Percentiles rank a stretch among this genome's conserved stretches.
Evolutionary conservation across 2,888 invertebrate genomes (phyloP).

Genomic region (Parnassius mnemosyne): DNA sequence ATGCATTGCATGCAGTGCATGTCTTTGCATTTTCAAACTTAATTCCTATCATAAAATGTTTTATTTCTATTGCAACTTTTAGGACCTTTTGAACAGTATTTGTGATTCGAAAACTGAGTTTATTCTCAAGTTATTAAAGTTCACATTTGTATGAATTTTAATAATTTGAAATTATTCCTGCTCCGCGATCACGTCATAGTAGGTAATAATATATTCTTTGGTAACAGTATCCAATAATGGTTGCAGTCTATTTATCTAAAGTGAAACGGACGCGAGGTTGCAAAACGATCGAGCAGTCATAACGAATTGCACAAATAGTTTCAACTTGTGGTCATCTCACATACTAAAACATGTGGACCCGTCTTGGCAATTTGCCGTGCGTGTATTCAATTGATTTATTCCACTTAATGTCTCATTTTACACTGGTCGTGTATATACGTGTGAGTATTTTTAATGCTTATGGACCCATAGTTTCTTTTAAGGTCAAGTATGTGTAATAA

Average conservation of each 20-base stretch:
- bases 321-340: slow-evolving; percentile 24
- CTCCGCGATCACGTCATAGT: too few species aligned
- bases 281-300: slow-evolving; percentile 30
- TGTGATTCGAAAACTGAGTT: too few species aligned
- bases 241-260: slow-evolving; percentile 26
- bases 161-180: too few species aligned
- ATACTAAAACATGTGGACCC: slow-evolving; percentile 28
- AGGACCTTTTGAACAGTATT: too few species aligned
- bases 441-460: slow-evolving; percentile 16
- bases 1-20: too few species aligned
- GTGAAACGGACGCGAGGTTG: slow-evolving; percentile 29
- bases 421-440: slow-evolving; percentile 20
- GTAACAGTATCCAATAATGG: slow-evolving; percentile 15
- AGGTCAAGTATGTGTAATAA: slow-evolving; percentile 62
- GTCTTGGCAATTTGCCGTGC: slow-evolving; percentile 16
- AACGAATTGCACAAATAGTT: slow-evolving; percentile 35
- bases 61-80: too few species aligned
- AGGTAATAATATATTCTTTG: too few species aligned
- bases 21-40: too few species aligned
- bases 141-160: too few species aligned
- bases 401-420: slow-evolving; percentile 17
- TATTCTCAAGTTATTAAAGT: too few species aligned
- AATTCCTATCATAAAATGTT: too few species aligned
- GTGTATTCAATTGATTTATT: slow-evolving; percentile 11
- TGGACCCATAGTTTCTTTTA: slow-evolving; percentile 42